Evolutionary conservation across 2,113 vertebrate species (phyloP).

Genomic region (Thamnophis sirtalis): DNA sequence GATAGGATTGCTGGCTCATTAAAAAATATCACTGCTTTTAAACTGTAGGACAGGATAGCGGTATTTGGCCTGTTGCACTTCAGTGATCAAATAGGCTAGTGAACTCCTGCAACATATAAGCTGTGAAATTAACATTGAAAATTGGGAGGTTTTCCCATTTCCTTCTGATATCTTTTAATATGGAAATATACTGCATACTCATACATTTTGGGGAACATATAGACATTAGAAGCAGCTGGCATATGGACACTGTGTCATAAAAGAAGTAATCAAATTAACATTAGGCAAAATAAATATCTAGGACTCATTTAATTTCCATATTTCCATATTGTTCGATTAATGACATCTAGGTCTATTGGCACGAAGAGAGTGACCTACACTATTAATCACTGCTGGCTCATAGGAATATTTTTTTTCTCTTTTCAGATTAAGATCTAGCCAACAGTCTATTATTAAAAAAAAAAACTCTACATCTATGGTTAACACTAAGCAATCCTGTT

Average conservation of each 20-base stretch:
- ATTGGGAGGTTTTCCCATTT: neutral
- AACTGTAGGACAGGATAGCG: neutral
- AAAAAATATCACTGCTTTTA: neutral
- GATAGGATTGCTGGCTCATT: slow-evolving; percentile 19
- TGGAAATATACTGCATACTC: neutral
- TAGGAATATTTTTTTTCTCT: neutral
- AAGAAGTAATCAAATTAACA: neutral
- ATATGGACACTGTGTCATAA: neutral
- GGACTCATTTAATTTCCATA: neutral
- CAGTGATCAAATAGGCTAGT: neutral
- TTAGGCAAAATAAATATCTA: neutral
- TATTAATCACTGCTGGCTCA: neutral
- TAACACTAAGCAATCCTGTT: neutral
- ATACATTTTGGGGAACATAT: neutral
- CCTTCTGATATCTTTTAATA: neutral
- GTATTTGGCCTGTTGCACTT: neutral
- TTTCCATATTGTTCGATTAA: neutral
- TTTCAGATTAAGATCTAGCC: neutral
- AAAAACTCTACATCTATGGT: neutral
- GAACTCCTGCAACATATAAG: neutral
- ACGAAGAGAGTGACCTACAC: neutral
- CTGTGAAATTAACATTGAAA: neutral
- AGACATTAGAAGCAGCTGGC: neutral
- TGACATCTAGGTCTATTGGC: neutral
- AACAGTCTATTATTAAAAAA: no score